phyloP scores from a whole-genome alignment of 2,113 vertebrate genomes.

The Shinisaurus crocodilurus region DNA sequence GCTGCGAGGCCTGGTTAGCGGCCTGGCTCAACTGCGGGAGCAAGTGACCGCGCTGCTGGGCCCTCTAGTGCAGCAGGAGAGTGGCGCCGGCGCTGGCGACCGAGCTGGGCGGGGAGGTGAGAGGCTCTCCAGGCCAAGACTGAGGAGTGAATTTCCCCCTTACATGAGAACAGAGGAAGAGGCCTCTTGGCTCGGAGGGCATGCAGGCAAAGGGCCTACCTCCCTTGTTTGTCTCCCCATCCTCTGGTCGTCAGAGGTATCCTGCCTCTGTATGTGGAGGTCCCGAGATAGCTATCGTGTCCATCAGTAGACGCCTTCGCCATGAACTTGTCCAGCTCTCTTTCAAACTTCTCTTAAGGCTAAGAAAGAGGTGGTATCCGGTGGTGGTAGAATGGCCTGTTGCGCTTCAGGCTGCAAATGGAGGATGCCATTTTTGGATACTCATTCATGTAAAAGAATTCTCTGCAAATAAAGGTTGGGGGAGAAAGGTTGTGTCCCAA shows the following conservation, averaged over 20 bases:
- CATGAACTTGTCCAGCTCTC: neutral
- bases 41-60: constrained; percentile 66
- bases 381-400: no score
- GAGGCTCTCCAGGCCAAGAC: neutral
- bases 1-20: constrained; percentile 57
- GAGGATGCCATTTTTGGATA: neutral
- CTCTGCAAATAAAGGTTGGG: neutral
- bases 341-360: neutral
- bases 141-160: neutral
- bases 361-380: no score
- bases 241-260: neutral
- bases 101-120: neutral
- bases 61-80: constrained; percentile 60
- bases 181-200: no score
- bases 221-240: neutral
- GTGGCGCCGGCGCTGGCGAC: neutral
- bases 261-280: neutral
- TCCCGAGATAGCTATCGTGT: no score
- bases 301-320: neutral
- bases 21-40: constrained; percentile 68
- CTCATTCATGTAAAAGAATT: neutral
- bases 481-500: neutral
- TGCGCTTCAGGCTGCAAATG: neutral
- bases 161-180: neutral
- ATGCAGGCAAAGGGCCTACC: neutral